phyloP scores from a whole-genome alignment of 2,113 vertebrate species.

The Bubo scandiacus region DNA sequence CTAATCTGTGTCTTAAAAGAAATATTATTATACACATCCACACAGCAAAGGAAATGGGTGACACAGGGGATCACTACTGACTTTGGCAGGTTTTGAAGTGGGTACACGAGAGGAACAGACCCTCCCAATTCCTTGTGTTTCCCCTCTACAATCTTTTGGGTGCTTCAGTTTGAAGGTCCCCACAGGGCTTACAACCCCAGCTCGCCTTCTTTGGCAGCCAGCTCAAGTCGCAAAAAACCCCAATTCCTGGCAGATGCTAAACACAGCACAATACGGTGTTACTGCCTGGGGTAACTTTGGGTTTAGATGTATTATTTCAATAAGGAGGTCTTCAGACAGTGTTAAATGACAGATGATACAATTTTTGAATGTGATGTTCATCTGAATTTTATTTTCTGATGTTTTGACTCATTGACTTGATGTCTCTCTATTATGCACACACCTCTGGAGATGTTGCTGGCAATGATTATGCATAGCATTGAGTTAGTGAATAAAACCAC shows the following conservation, averaged over 20 bases:
- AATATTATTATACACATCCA: not conserved
- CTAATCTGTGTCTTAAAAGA: not conserved
- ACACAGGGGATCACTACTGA: rapidly evolving
- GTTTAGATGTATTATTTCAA: slow-evolving; percentile 47
- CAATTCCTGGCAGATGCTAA: not conserved
- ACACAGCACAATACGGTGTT: not conserved
- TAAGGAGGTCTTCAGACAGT: slow-evolving; percentile 48
- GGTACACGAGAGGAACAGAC: not conserved
- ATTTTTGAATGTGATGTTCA: slow-evolving; percentile 53
- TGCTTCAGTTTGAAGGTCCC: not conserved
- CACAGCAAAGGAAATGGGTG: not conserved
- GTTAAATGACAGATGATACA: slow-evolving; percentile 59
- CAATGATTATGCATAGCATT: slow-evolving; percentile 59
- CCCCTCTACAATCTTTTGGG: not conserved
- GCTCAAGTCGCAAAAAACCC: not conserved
- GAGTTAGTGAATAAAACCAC: slow-evolving; percentile 68
- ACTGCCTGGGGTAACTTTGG: not conserved
- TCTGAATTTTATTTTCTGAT: slow-evolving; percentile 73
- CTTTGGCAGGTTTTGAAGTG: not conserved
- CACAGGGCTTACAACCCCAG: not conserved
- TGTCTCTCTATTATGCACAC: slow-evolving; percentile 65
- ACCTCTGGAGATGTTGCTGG: slow-evolving; percentile 65
- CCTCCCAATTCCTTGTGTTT: not conserved
- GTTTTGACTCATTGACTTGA: slow-evolving; percentile 76
- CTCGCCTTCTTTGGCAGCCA: not conserved